Evolutionary conservation across 1,140 invertebrate species (phyloP).

Genomic region (Drosophila sturtevanti): DNA sequence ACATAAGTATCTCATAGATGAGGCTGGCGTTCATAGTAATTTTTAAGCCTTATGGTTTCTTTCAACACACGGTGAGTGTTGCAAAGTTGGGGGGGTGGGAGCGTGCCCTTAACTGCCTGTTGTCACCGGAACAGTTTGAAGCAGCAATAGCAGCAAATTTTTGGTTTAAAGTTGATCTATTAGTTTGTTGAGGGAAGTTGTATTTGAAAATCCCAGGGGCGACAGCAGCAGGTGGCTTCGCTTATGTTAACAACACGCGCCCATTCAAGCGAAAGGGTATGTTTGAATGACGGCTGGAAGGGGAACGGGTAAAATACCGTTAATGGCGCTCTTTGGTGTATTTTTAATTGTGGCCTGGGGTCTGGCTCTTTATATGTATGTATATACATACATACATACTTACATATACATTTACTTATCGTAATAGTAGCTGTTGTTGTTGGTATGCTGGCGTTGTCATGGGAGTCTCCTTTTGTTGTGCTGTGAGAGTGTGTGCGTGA

Average conservation of each 20-base stretch:
- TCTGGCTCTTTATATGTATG: slow-evolving; percentile 55
- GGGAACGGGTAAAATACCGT: slow-evolving; percentile 32
- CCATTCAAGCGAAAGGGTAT: slow-evolving; percentile 27
- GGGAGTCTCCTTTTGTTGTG: slow-evolving; percentile 55
- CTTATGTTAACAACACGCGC: slow-evolving; percentile 43
- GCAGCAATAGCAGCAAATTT: slow-evolving; percentile 49
- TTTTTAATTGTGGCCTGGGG: slow-evolving; percentile 65
- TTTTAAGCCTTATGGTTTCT: slow-evolving; percentile 23
- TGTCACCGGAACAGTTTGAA: slow-evolving; percentile 71
- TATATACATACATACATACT: slow-evolving; percentile 41
- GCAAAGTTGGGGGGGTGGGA: neutral
- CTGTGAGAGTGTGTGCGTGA: slow-evolving; percentile 23
- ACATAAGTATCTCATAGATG: slow-evolving; percentile 91
- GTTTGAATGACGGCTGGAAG: slow-evolving; percentile 26
- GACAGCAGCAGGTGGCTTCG: slow-evolving; percentile 67
- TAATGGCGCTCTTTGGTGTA: slow-evolving; percentile 61
- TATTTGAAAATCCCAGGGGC: slow-evolving; percentile 3
- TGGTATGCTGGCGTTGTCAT: slow-evolving; percentile 55
- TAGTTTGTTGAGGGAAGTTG: neutral
- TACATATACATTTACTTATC: slow-evolving; percentile 52
- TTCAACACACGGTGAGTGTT: slow-evolving; percentile 11
- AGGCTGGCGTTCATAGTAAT: slow-evolving; percentile 86
- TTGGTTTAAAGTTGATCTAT: slow-evolving; percentile 3
- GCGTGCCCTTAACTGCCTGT: slow-evolving; percentile 39
- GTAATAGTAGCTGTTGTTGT: slow-evolving; percentile 33